Evolutionary conservation across 2,888 invertebrate species (phyloP).

Genomic region (Argynnis bischoffii): DNA sequence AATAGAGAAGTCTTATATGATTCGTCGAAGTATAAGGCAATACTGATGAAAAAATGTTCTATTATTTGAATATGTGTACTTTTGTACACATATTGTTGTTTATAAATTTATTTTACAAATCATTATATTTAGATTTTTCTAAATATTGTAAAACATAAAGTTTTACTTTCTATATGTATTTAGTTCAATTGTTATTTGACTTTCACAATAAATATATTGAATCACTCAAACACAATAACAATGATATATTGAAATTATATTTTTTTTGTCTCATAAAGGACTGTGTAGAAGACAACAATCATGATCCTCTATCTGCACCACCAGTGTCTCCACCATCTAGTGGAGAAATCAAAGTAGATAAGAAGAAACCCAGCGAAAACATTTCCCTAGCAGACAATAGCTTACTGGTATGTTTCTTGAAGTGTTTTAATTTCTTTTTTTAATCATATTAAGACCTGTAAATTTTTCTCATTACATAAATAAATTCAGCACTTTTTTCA

Average conservation of each 20-base stretch:
- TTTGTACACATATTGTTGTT: no score
- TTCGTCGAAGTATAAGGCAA: not conserved
- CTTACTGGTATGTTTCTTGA: constrained; percentile 70
- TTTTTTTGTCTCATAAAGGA: constrained; percentile 51
- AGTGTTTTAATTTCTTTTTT: no score
- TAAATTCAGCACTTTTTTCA: no score
- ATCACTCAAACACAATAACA: not conserved
- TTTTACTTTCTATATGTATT: not conserved
- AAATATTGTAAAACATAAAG: no score
- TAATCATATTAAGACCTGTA: no score
- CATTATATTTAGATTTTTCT: no score
- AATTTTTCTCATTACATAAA: no score
- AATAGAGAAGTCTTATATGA: constrained; percentile 8
- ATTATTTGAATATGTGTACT: not conserved
- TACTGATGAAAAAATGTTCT: not conserved
- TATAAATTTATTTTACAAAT: no score
- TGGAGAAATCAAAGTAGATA: constrained; percentile 60
- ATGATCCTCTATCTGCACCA: constrained; percentile 67
- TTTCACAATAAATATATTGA: not conserved
- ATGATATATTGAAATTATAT: no score
- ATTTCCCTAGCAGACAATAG: constrained; percentile 85
- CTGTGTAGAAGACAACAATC: constrained; percentile 70
- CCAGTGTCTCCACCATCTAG: constrained; percentile 51
- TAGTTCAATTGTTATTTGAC: not conserved
- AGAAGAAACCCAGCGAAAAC: constrained; percentile 74